Percentiles rank a stretch among this genome's conserved stretches.
Conservation (phyloP, 2,113 vertebrate genomes). For the Phylloscopus whistleri region DNA sequence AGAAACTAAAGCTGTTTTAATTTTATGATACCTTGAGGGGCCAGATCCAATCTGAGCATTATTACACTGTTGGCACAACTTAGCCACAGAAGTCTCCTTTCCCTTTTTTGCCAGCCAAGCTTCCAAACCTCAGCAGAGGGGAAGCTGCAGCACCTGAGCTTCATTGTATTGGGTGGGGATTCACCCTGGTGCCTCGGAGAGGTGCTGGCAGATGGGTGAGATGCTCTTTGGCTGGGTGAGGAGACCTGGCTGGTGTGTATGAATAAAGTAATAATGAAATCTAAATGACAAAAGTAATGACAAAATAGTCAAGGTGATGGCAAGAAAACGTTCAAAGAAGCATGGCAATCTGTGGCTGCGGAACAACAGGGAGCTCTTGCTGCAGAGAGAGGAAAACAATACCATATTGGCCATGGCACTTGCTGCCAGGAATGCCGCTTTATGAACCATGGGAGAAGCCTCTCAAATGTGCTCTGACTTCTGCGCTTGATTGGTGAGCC, state of each 20-base stretch:
- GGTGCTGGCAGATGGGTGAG: not conserved
- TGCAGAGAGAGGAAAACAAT: not conserved
- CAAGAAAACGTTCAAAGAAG: not conserved
- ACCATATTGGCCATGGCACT: not conserved
- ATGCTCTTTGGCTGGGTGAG: not conserved
- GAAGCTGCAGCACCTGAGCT: not conserved
- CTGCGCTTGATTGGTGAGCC: not conserved
- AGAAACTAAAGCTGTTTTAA: not conserved
- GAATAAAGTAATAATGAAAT: not conserved
- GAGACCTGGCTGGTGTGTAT: not conserved
- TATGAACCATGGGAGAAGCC: not conserved
- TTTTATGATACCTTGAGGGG: not conserved
- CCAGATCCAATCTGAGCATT: not conserved
- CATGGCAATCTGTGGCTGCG: not conserved
- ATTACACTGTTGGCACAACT: not conserved
- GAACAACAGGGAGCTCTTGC: not conserved
- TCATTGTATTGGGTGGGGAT: not conserved
- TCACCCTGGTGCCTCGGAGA: not conserved
- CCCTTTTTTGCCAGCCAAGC: not conserved
- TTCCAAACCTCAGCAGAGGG: not conserved
- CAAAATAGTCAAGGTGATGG: not conserved
- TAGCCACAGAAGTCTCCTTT: not conserved
- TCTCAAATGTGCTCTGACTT: not conserved
- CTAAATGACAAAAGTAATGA: not conserved
- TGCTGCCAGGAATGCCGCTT: not conserved